Base-by-base conservation (phyloP, 2,888 invertebrate species). In the Caenorhabditis sp. region DNA sequence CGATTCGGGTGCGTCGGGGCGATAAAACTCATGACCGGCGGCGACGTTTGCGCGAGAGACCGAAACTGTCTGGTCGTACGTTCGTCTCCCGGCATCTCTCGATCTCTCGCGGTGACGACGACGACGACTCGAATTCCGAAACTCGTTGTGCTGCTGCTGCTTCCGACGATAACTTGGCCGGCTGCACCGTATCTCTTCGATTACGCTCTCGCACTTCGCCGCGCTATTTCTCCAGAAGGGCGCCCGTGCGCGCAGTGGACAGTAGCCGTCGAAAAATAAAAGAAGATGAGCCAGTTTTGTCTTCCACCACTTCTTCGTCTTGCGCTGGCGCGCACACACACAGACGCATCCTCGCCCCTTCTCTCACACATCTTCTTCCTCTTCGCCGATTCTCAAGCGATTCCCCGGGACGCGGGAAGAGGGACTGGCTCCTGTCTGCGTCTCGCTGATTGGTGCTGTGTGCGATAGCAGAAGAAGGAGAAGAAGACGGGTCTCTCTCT, bases 241-340 rank as follows among this genome's bases (percentile, higher is more conserved):
- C 65, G 65, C 56, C 37, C 48, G 41, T 56, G 58, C 56, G 58
- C 56, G 48, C 66, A 46, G 39, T 32, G 55, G 65, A 58, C 68
- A 59, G 50, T 58, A 56, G 56, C 24, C 48, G 55, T 55, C 48
- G 66, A 37, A 66, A 66, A 66, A 66, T 66, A 50, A 58, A 66
- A 66, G 58, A 58, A 68, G 68, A 68, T 68, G 68, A 68, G 68
- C 68, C 68, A 68, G 68, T 68, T 68, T 68, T 68, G 66, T 58
- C 66, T 56, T 66, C 66, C 41, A 48, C 58, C 56, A 56, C 66
- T 39, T 48, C 55, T 53, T 24, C 53, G 46, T 35, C 35, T 43
- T 61, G 48, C 62, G 61, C 46, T 22, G 50, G 45, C 52, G 46
- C 55, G 26, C 45, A 24, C 35, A 48, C 30, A 45, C 53, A 56